Evolutionary conservation across 2,113 vertebrate genomes (phyloP), one percentile per base, ranked within the genome.

Genomic region (Macrotus californicus): DNA sequence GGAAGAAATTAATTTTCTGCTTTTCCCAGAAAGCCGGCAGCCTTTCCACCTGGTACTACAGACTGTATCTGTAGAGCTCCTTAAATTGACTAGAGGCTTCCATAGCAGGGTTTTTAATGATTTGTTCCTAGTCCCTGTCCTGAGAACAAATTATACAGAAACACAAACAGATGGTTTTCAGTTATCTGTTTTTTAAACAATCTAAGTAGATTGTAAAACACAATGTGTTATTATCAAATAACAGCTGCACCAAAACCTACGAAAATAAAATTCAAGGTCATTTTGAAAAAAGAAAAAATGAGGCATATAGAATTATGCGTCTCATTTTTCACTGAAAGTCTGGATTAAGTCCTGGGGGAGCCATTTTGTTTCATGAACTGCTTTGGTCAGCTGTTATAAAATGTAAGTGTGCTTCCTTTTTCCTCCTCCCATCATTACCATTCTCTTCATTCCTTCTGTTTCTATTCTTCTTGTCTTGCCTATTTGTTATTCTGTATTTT

Each of bases 151-250:
- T 95, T 94, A 95, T 59, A 76, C 48, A 94, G 89, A 93, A 95
- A 94, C 83, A 90, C 22, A 95, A 95, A 96, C 96, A 97, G 95
- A 97, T 97, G 95, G 97, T 87, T 96, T 97, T 87, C 56, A 72
- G 84, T 95, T 96, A 94, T 96, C 94, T 96, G 70, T 93, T 97
- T 96, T 92, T 96, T 67, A 94, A 97, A 93, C 91, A 95, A 95
- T 89, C 91, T 96, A 96, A 97, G 83, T 95, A 94, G 94, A 95
- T 72, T 89, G 70, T 83, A 96, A 97, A 96, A 95, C 83, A 95
- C 87, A 96, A 96, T 96, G 93, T 96, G 93, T 96, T 96, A 89
- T 95, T 97, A 97, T 97, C 85, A 97, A 96, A 93, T 94, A 96
- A 95, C 76, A 96, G 87, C 94, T 97, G 95, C 39, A 96, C 70